phyloP scores from a whole-genome alignment of 2,113 vertebrate species.

The Cnemophilus loriae region DNA sequence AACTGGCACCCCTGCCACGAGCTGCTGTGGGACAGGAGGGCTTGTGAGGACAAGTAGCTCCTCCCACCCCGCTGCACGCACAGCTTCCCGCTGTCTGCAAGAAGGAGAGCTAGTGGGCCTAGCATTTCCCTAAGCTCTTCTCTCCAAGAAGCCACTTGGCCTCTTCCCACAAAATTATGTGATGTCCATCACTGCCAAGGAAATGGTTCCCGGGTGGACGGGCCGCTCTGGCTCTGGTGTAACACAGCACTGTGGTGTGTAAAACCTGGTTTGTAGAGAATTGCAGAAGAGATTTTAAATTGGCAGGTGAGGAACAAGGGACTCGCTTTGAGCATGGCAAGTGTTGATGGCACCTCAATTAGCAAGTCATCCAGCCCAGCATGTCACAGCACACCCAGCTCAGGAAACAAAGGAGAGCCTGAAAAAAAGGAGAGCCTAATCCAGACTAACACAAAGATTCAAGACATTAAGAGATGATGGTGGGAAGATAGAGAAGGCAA shows the following conservation, averaged over 20 bases:
- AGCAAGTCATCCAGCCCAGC: neutral
- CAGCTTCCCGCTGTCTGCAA: neutral
- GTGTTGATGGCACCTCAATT: neutral
- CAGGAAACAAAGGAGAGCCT: neutral
- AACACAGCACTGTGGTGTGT: neutral
- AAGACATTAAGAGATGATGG: neutral
- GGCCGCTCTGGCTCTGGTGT: neutral
- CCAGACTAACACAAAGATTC: neutral
- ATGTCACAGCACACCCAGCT: neutral
- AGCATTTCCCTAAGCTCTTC: neutral
- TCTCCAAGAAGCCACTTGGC: neutral
- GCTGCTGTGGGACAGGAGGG: neutral
- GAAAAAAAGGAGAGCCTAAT: neutral
- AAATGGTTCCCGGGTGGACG: fast-evolving
- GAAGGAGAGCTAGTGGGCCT: neutral
- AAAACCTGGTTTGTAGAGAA: neutral
- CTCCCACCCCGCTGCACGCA: neutral
- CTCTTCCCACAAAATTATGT: neutral
- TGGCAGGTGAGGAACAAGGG: neutral
- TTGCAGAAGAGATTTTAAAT: neutral
- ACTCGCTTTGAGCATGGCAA: neutral
- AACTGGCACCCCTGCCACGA: neutral
- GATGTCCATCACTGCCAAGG: neutral
- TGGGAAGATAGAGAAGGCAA: neutral
- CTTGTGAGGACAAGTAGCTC: neutral